These are phyloP conservation scores for Nomada fucata DNA, from an alignment of 2,888 invertebrate genomes.

Conservation along the genomic window DNA sequence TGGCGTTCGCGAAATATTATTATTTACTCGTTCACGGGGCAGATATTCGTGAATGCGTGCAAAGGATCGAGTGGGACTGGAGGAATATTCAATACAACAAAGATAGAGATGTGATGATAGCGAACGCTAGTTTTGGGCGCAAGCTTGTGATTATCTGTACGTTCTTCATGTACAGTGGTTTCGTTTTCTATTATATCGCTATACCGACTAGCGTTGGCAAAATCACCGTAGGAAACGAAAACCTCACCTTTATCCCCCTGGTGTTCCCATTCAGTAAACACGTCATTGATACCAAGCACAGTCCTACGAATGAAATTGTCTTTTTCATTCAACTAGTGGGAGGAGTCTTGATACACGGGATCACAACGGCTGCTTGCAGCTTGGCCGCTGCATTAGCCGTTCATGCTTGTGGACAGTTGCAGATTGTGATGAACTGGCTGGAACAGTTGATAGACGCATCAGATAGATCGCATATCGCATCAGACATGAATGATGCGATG, in stretches of 20 bases:
- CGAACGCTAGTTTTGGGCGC: slow-evolving; percentile 70
- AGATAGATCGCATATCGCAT: no score
- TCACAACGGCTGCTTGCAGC: slow-evolving; percentile 63
- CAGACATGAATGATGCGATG: slow-evolving; percentile 24
- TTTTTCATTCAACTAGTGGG: slow-evolving; percentile 61
- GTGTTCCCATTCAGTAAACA: slow-evolving; percentile 68
- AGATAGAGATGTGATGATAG: slow-evolving; percentile 70
- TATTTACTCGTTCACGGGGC: slow-evolving; percentile 62
- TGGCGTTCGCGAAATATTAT: slow-evolving; percentile 73
- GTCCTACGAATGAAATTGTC: slow-evolving; percentile 68
- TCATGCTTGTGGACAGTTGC: slow-evolving; percentile 73
- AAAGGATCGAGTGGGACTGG: slow-evolving; percentile 73
- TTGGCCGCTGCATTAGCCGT: slow-evolving; percentile 65
- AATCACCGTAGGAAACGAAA: slow-evolving; percentile 35
- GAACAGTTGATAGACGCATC: slow-evolving; percentile 61
- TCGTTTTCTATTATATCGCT: slow-evolving; percentile 61
- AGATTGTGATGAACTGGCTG: slow-evolving; percentile 66
- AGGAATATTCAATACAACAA: slow-evolving; percentile 15
- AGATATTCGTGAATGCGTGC: slow-evolving; percentile 68
- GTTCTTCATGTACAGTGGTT: slow-evolving; percentile 65
- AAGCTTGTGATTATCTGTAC: slow-evolving; percentile 62
- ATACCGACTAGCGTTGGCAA: slow-evolving; percentile 56
- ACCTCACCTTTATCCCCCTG: slow-evolving; percentile 68
- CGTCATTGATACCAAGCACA: slow-evolving; percentile 59
- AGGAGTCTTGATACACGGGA: slow-evolving; percentile 58